These are phyloP conservation scores for Amphipyra tragopoginis DNA, from an alignment of 2,888 invertebrate species.

Conservation along the genomic window DNA sequence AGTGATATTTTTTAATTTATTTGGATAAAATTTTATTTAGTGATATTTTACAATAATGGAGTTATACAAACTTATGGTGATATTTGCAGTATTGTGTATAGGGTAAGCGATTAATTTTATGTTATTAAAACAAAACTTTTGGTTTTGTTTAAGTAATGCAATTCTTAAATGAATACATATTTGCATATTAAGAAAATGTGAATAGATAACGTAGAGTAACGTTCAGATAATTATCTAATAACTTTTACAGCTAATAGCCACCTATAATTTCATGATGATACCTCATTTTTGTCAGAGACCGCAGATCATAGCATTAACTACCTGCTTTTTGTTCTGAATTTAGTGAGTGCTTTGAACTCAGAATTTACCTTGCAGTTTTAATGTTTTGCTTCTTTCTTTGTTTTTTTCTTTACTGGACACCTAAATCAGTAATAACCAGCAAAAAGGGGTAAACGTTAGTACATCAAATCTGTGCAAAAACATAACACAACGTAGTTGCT, in stretches of 20 bases:
- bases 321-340: neutral
- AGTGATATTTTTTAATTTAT: conserved; percentile 48
- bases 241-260: no score
- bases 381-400: neutral
- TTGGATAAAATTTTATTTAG: conserved; percentile 16
- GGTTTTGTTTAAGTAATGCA: neutral
- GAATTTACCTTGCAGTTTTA: conserved; percentile 1
- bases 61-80: conserved; percentile 40
- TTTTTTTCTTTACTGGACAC: neutral
- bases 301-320: neutral
- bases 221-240: neutral
- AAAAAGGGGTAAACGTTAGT: no score
- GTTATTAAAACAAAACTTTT: neutral
- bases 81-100: conserved; percentile 51
- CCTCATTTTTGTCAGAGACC: conserved; percentile 9
- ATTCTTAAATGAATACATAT: neutral
- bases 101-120: conserved; percentile 45
- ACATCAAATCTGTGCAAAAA: neutral
- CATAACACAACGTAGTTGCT: neutral
- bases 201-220: neutral
- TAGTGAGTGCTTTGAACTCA: neutral
- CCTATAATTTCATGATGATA: conserved; percentile 1
- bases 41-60: conserved; percentile 44
- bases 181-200: neutral
- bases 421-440: neutral